Conservation (phyloP, 1,140 invertebrate species). For the Pseudomyrmex flavicornis region DNA sequence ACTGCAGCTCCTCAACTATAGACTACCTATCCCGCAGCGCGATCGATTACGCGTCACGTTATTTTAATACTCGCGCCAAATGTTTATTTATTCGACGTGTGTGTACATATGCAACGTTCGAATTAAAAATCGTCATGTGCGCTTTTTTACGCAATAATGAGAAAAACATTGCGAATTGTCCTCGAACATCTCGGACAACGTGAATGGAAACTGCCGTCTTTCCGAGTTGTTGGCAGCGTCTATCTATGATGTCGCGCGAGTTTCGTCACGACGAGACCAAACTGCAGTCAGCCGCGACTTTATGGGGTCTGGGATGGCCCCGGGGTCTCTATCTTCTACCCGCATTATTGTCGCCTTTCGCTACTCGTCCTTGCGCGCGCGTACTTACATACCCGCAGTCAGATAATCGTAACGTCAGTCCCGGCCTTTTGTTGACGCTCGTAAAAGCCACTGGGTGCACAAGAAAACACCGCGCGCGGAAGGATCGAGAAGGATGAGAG, state of each 20-base stretch:
- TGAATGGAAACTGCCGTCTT: constrained; percentile 6
- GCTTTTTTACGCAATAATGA: background rate
- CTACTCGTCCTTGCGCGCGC: constrained; percentile 12
- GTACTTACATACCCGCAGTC: constrained; percentile 20
- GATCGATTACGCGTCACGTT: constrained; percentile 2
- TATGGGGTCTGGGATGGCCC: constrained; percentile 33
- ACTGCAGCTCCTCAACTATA: constrained; percentile 7
- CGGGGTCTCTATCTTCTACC: constrained; percentile 15
- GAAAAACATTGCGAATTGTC: background rate
- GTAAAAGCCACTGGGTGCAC: constrained; percentile 60
- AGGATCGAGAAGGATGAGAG: constrained; percentile 16
- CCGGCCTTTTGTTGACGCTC: constrained; percentile 65
- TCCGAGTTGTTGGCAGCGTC: background rate
- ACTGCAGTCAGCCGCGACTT: constrained; percentile 3
- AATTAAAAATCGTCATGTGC: background rate
- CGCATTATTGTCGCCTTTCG: constrained; percentile 14
- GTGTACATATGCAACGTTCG: background rate
- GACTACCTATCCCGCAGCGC: background rate
- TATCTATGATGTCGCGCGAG: constrained; percentile 9
- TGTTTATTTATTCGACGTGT: background rate
- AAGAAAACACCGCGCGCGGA: background rate
- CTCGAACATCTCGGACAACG: background rate
- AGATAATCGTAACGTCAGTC: constrained; percentile 72
- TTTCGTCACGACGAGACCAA: constrained; percentile 1
- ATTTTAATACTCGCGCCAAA: background rate